phyloP scores from a whole-genome alignment of 2,888 invertebrate species.

The Choreutis nemorana region DNA sequence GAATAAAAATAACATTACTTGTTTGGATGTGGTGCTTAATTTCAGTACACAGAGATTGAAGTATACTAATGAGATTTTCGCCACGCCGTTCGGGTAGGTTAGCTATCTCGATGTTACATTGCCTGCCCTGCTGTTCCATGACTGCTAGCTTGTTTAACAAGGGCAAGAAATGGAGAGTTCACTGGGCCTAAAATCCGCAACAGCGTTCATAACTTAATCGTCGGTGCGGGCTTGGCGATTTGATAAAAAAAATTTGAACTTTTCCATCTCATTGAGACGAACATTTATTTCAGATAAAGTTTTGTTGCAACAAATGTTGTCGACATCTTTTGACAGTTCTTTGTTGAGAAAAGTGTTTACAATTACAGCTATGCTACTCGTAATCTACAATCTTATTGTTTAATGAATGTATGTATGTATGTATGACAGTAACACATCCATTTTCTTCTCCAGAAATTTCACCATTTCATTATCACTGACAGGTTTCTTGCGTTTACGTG shows the following conservation, averaged over 20 bases:
- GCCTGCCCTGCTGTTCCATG: background rate
- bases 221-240: background rate
- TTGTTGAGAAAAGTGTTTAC: background rate
- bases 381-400: background rate
- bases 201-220: background rate
- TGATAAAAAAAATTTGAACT: background rate
- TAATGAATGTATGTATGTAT: background rate
- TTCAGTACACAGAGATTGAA: background rate
- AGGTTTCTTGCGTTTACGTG: background rate
- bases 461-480: background rate
- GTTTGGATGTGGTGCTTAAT: background rate
- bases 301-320: background rate
- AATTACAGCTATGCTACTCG: background rate
- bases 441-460: no score
- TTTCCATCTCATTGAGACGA: background rate
- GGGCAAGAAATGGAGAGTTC: background rate
- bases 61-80: background rate
- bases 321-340: background rate
- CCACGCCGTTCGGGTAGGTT: background rate
- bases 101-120: background rate
- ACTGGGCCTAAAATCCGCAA: background rate
- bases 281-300: background rate
- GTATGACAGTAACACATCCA: no score
- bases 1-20: background rate
- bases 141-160: background rate